phyloP scores from a whole-genome alignment of 2,888 invertebrate genomes.

The Eucera pruinosa region DNA sequence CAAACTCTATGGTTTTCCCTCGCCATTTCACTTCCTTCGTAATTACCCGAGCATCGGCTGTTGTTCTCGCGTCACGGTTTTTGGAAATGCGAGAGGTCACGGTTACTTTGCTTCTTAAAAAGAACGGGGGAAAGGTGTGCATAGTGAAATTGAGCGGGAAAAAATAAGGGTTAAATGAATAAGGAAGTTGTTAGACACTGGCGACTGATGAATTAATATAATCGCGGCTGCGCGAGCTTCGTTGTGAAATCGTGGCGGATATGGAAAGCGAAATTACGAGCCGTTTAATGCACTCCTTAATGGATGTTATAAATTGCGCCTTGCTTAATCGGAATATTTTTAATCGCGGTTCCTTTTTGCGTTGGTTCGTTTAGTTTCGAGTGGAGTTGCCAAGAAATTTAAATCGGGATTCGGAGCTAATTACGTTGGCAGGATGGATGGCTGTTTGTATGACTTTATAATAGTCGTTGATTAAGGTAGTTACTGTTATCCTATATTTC shows the following conservation, averaged over 20 bases:
- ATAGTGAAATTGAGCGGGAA: conserved; percentile 30
- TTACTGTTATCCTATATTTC: not conserved
- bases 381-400: too few relatives aligned
- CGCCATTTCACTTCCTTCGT: conserved; percentile 1
- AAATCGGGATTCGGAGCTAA: too few relatives aligned
- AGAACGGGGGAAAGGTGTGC: not conserved
- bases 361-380: too few relatives aligned
- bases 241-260: conserved; percentile 21
- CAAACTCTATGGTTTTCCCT: conserved; percentile 41
- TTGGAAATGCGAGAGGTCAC: conserved; percentile 33
- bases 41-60: not conserved
- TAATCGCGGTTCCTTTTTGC: too few relatives aligned
- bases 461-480: not conserved
- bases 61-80: conserved; percentile 12
- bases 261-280: conserved; percentile 15
- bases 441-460: too few relatives aligned
- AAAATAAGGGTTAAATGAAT: conserved; percentile 42
- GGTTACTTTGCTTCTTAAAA: conserved; percentile 24
- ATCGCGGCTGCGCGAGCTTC: not conserved
- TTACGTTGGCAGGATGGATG: too few relatives aligned
- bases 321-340: not conserved
- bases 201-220: conserved; percentile 28
- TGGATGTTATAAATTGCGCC: conserved; percentile 10
- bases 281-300: conserved; percentile 18
- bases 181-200: not conserved